Evolutionary conservation across 2,113 vertebrate species (phyloP), one percentile per base, ranked within the genome.

Genomic region (Arenaria interpres): DNA sequence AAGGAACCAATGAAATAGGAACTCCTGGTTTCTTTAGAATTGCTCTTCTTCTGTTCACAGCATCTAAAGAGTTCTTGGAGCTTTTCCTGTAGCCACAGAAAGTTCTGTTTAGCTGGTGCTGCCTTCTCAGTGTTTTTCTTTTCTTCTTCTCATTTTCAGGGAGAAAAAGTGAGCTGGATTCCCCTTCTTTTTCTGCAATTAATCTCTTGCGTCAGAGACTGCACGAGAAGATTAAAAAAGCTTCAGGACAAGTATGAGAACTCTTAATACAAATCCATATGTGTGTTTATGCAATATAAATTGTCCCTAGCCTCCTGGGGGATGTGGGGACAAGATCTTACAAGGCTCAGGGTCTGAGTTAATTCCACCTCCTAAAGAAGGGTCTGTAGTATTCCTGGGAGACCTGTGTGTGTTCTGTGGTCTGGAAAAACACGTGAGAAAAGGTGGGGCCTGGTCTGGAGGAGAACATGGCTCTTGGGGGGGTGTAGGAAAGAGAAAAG

Each of bases 191-290:
- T 86, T 98, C 98, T 19, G 97, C 99, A 10, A 97, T 99, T 33
- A 98, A 98, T 67, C 86, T 99, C 28, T 93, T 99, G 67, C 98
- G 99, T n/a, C 98, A 98, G 96, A 98, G 98, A 67, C 98, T 99
- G 1, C 99, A 99, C 0, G 99, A 99, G 77, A 99, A 99, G 98
- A 99, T 99, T 11, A 98, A 98, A 92, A 98, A 98, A 90, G 98
- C 98, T 72, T 98, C 98, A 93, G 98, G 98, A 59, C 99, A 99
- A 98, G 99, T 99, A 88, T 82, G 94, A 60, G 20, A 30, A 5
- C 53, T 56, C 48, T 46, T 68, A 18, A 32, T 62, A 6, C 37
- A 9, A 43, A 27, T 53, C n/a, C 4, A 3, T 25, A 1, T 5
- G 2, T 32, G 19, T 82, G 21, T 68, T 56, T 25, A 8, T 81